Base-by-base conservation (phyloP, 2,888 invertebrate genomes). In the Hipparchia sbordonii region DNA sequence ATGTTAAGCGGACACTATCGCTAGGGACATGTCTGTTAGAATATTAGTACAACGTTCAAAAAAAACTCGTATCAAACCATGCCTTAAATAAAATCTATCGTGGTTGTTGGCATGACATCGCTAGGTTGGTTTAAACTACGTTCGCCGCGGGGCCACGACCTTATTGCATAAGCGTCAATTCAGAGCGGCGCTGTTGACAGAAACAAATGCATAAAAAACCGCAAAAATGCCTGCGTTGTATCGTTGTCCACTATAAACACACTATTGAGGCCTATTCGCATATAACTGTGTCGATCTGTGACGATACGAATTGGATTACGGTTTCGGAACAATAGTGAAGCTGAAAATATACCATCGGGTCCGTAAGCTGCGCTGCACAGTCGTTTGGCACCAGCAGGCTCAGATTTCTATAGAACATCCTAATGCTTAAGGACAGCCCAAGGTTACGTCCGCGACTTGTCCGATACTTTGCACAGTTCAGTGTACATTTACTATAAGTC, bases 31-130 rank as follows among this genome's bases (percentile, higher is more conserved):
- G 77, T 66, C 83, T 85, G 91, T 92, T 91, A 91, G 87, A 75
- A 77, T 74, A 82, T 71, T 70, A 72, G 23, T 67, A 82, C 84
- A 88, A 85, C 72, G 82, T 82, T 83, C 82, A 79, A 74, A 77
- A 77, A 82, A 78, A 74, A 76, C 70, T 74, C 72, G 69, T 82
- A 79, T 79, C 83, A 89, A 89, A 90, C 88, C 91, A 91, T 91
- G 90, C 91, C 89, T 91, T 90, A 91, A 84, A 70, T 76, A 82
- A 75, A 76, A 23, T 61, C 61, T 75, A 72, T 74, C 77, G 63
- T 74, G 75, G 73, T 81, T 70, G 90, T 92, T 92, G 92, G 92
- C 90, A 90, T 91, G 91, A 92, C 92, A 92, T 92, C 90, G 90
- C 85, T 83, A 78, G 48, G 54, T 69, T 74, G 33, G 52, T 62